These are phyloP conservation scores for Blera fallax DNA, from an alignment of 2,888 invertebrate species.

Conservation along the genomic window DNA sequence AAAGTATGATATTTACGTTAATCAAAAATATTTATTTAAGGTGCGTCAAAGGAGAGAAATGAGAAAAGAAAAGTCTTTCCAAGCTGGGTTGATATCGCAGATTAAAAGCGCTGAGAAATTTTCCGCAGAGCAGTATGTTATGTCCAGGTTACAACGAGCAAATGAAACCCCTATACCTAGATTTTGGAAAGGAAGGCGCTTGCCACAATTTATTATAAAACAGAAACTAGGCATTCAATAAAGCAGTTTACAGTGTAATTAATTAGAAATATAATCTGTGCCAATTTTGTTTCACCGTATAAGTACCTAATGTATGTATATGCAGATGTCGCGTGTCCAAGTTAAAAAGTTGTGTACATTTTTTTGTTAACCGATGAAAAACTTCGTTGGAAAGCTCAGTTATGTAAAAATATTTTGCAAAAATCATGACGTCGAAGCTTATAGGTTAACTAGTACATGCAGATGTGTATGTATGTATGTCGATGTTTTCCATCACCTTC, in stretches of 20 bases:
- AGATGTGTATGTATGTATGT: too few species aligned
- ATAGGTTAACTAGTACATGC: too few species aligned
- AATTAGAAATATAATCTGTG: too few species aligned
- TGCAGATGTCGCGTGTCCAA: too few species aligned
- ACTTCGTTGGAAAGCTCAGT: too few species aligned
- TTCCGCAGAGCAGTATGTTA: constrained; percentile 88
- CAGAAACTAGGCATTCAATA: constrained; percentile 86
- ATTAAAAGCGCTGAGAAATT: constrained; percentile 89
- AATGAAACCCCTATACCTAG: constrained; percentile 85
- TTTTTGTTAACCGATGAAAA: too few species aligned
- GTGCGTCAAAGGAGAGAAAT: constrained; percentile 87
- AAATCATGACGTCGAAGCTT: too few species aligned
- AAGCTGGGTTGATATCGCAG: constrained; percentile 86
- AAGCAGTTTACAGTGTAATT: constrained; percentile 75
- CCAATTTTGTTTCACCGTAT: too few species aligned
- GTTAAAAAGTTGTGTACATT: too few species aligned
- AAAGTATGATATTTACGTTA: not conserved
- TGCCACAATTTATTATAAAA: constrained; percentile 87
- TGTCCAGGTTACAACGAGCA: constrained; percentile 84
- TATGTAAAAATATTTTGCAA: too few species aligned
- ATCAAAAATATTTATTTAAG: constrained; percentile 79
- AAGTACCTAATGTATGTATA: too few species aligned
- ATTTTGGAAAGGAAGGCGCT: constrained; percentile 84
- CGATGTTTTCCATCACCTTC: too few species aligned
- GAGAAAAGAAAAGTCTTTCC: constrained; percentile 90